Conservation (phyloP, 1,140 invertebrate genomes). For the Lasioglossum baleicum region DNA sequence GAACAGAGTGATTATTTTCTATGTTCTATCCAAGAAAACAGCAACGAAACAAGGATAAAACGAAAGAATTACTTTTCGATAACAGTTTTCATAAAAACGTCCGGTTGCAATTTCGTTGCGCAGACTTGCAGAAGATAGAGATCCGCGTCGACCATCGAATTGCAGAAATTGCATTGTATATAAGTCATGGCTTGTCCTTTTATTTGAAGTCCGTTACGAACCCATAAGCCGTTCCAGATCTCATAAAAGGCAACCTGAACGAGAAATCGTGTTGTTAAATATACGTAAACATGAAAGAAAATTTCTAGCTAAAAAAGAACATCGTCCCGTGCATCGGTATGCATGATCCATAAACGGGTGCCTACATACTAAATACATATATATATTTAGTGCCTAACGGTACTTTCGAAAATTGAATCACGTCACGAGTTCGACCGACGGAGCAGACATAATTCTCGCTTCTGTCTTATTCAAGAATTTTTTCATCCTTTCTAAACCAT, state of each 20-base stretch:
- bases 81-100: slow-evolving; percentile 91
- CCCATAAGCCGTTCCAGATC: slow-evolving; percentile 96
- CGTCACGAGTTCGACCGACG: not conserved
- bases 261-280: slow-evolving; percentile 18
- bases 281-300: not conserved
- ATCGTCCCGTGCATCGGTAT: not conserved
- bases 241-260: slow-evolving; percentile 95
- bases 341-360: not conserved
- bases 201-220: slow-evolving; percentile 97
- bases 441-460: no score
- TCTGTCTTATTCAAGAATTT: not conserved
- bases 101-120: slow-evolving; percentile 91
- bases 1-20: slow-evolving; percentile 18
- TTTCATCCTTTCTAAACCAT: not conserved
- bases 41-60: not conserved
- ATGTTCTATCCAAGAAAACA: not conserved
- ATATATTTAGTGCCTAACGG: slow-evolving; percentile 1
- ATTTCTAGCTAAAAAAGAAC: not conserved
- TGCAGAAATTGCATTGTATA: slow-evolving; percentile 98
- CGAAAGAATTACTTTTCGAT: slow-evolving; percentile 88
- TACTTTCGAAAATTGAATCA: not conserved
- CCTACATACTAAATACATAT: no score
- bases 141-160: slow-evolving; percentile 98
- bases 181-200: slow-evolving; percentile 99
- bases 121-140: slow-evolving; percentile 96